Evolutionary conservation across 2,797 vertebrate species (phyloP), one percentile per base, ranked within the genome.

Genomic region (Danionella dracula): DNA sequence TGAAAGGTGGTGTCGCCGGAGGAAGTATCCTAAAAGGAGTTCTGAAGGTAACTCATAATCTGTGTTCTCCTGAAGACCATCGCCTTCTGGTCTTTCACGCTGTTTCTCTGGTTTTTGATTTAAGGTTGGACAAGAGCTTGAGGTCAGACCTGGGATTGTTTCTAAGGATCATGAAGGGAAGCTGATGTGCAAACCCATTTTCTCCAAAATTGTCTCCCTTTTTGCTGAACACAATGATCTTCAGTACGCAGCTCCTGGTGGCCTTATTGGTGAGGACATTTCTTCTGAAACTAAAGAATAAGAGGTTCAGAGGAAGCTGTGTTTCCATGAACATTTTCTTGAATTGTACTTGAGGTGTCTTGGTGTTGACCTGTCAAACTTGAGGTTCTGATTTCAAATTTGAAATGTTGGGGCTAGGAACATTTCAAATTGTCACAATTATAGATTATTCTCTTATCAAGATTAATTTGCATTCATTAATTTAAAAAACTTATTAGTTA

Each of bases 131-230:
- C 97, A 99, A 77, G 97, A 99, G 86, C 85, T 99, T 49, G 97
- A 99, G 82, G 97, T 99, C 48, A 89, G 97, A 29, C 96, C 97
- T 2, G 96, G 96, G 13, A 99, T 99, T 42, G 97, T 99, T 71
- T 99, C 97, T 71, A 99, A 99, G 83, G 97, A 99, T 85, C 94
- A 95, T 10, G 97, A 99, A 79, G 97, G 97, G 58, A 99, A 99
- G 77, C 93, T 99, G 50, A 99, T 99, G 96, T 99, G 97, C 84
- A 99, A 99, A 80, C 96, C 97, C 66, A 99, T 99, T 74, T 99
- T 99, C 83, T 98, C 96, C 78, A 98, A 98, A 91, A 99, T 99
- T 35, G 95, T 99, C 8, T 99, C 97, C 5, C 87, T 99, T 78
- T 99, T 98, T 48, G 97, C 95, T 0, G 97, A 99, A 68, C 93